A percentile compares a stretch with the other conserved stretches of the same genome.
These are phyloP conservation scores for Gymnoscopelus microlampas DNA, from an alignment of 2,797 vertebrate genomes.

Conservation along the genomic window DNA sequence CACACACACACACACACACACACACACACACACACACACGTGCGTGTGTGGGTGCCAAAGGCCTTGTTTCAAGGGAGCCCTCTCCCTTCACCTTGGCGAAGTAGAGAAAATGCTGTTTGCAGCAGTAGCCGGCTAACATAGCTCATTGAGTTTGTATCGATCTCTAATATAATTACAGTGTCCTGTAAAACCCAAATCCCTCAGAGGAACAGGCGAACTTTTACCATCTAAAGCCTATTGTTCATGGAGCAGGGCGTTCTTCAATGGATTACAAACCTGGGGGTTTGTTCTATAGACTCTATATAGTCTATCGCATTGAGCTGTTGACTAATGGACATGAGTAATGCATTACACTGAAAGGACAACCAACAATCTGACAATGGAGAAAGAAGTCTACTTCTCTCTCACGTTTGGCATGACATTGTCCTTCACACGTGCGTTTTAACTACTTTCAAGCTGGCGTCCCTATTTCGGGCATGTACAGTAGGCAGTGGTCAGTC, in stretches of 20 bases:
- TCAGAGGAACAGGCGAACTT: conserved; percentile 64
- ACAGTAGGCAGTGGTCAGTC: too few species aligned
- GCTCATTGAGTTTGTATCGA: conserved; percentile 76
- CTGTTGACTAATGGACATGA: conserved; percentile 60
- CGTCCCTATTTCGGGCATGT: too few species aligned
- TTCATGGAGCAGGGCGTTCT: conserved; percentile 56
- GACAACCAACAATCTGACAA: conserved; percentile 32
- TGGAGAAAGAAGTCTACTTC: not conserved
- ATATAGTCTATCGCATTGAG: conserved; percentile 32
- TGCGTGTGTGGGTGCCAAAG: not conserved
- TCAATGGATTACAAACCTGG: conserved; percentile 56
- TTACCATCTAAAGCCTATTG: conserved; percentile 55
- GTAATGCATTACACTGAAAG: conserved; percentile 65
- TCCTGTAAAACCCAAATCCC: conserved; percentile 69
- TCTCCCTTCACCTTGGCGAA: conserved; percentile 40
- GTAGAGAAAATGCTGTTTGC: conserved; percentile 68
- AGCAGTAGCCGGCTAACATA: conserved; percentile 68
- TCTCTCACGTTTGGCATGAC: too few species aligned
- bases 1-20: conserved; percentile 28
- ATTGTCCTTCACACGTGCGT: too few species aligned
- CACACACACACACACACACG: conserved; percentile 19
- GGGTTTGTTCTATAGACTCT: conserved; percentile 41
- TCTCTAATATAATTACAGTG: conserved; percentile 72
- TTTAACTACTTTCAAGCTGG: too few species aligned
- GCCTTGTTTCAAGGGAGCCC: conserved; percentile 37